phyloP scores from a whole-genome alignment of 2,888 invertebrate genomes.

The Myopa tessellatipennis region DNA sequence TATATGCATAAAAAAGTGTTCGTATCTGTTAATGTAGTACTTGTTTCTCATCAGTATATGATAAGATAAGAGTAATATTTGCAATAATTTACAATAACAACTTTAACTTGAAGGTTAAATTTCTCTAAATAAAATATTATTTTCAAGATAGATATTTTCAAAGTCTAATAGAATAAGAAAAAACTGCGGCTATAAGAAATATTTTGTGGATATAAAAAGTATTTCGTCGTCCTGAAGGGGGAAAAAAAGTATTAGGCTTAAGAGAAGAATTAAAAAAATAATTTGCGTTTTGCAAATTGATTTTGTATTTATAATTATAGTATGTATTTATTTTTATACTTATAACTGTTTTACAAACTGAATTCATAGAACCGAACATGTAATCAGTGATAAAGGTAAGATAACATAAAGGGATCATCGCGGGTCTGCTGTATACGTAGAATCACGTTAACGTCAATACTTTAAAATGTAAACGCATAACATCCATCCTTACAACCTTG shows the following conservation, averaged over 20 bases:
- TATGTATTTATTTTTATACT: background rate
- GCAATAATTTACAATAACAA: conserved; percentile 1
- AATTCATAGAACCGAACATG: background rate
- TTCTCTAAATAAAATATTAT: background rate
- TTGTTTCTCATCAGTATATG: background rate
- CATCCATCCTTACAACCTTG: background rate
- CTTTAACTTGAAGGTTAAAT: conserved; percentile 5
- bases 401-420: no score
- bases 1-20: background rate
- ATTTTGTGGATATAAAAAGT: no score
- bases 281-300: no score
- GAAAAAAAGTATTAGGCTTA: no score
- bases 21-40: background rate
- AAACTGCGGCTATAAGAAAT: background rate
- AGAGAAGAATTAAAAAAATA: no score
- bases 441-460: no score
- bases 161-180: background rate
- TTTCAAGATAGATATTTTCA: background rate
- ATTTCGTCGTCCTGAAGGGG: no score
- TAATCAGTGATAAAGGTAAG: no score
- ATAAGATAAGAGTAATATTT: conserved; percentile 28
- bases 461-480: background rate
- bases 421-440: no score
- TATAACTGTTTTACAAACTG: background rate
- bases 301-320: no score